These are phyloP conservation scores for Microchirus variegatus DNA, from an alignment of 2,797 vertebrate species.

Conservation along the genomic window DNA sequence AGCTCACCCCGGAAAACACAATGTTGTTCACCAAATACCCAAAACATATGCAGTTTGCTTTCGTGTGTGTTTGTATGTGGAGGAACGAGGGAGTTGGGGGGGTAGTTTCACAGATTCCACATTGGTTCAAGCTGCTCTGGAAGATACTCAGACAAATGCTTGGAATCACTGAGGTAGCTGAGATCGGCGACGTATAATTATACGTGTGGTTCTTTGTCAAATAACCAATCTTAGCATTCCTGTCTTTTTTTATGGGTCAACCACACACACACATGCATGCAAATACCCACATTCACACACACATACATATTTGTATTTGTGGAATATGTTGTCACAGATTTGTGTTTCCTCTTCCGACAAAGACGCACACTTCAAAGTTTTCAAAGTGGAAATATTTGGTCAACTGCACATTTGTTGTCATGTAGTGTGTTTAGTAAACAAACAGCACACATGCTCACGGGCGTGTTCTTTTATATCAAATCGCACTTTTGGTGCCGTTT, in stretches of 20 bases:
- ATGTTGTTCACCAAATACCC: constrained; percentile 38
- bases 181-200: constrained; percentile 73
- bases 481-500: constrained; percentile 15
- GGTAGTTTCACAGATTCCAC: constrained; percentile 50
- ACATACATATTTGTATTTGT: constrained; percentile 45
- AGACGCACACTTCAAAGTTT: background rate
- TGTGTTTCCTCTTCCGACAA: constrained; percentile 28
- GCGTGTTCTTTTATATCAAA: constrained; percentile 13
- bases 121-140: constrained; percentile 55
- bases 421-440: background rate
- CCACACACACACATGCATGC: constrained; percentile 38
- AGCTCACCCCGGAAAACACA: too few species aligned
- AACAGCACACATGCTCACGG: constrained; percentile 11
- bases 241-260: constrained; percentile 55
- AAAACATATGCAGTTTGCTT: constrained; percentile 34
- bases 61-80: constrained; percentile 1
- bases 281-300: constrained; percentile 3
- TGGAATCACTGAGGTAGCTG: constrained; percentile 70
- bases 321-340: constrained; percentile 41
- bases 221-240: constrained; percentile 71
- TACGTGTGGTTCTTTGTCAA: constrained; percentile 65
- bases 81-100: background rate
- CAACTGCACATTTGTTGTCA: too few species aligned
- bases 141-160: constrained; percentile 69
- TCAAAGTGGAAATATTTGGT: too few species aligned